Evolutionary conservation across 2,888 invertebrate genomes (phyloP), one percentile per base, ranked within the genome.

Genomic region (Leptura quadrifasciata): DNA sequence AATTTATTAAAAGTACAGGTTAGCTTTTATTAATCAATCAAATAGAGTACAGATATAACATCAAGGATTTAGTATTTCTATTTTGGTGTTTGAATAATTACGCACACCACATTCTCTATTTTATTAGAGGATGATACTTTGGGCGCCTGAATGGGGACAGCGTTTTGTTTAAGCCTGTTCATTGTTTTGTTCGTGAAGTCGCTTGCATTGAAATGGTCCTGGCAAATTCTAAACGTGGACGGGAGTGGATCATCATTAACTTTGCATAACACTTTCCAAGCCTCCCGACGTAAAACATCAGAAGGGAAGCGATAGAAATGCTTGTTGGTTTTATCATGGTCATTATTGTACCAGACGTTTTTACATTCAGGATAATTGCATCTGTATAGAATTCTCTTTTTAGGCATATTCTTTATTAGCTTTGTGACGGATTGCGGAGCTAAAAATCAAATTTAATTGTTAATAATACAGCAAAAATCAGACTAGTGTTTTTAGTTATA

Each of bases 281-380:
- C 69, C n/a, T 69, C 58, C 0, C 35, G 52, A n/a, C 57, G 24
- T 15, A 69, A 18, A 0, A 21, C 18, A 20, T 69, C 57, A 6
- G 18, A 10, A 8, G 69, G 69, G n/a, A 69, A 69, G 2, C 69
- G 69, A n/a, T 35, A 69, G 58, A 69, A 69, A 39, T 69, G 69
- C 21, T 58, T 69, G 39, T 69, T 69, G 31, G 35, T 31, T 27
- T 57, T 18, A 18, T 20, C 58, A 21, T 69, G 5, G 27, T 67
- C 67, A 31, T 68, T 57, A 6, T 21, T 15, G n/a, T 39, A 69
- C 69, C 69, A 69, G 5, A 57, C 18, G 39, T 58, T 69, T 15
- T n/a, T n/a, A 35, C 69, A 69, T 2, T 5, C 20, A 1, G 69
- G 69, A n/a, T 69, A 69, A 9, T n/a, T 20, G 9, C 69, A 69